Conservation (phyloP, 2,797 vertebrate genomes). For the Neopelma chrysocephalum region DNA sequence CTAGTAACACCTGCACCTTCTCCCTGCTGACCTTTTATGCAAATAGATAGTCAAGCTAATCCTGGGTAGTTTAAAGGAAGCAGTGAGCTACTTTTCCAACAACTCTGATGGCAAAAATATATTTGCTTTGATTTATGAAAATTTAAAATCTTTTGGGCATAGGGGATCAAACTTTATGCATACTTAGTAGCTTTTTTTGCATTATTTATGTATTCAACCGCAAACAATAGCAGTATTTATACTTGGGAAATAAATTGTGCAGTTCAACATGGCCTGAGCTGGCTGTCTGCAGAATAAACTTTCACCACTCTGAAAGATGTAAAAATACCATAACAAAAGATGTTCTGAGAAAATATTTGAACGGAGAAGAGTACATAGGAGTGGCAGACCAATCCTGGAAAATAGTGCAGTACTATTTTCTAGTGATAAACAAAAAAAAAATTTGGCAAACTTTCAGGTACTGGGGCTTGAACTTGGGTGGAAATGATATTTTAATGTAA, state of each 20-base stretch:
- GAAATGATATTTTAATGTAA: slow-evolving; percentile 16
- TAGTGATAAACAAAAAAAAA: background rate
- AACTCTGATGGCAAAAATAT: slow-evolving; percentile 15
- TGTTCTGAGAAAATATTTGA: slow-evolving; percentile 70
- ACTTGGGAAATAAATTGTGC: background rate
- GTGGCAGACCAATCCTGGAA: slow-evolving; percentile 63
- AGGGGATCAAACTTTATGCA: slow-evolving; percentile 45
- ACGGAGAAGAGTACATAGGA: slow-evolving; percentile 64
- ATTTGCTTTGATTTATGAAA: slow-evolving; percentile 58
- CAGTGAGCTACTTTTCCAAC: background rate
- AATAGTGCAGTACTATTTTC: slow-evolving; percentile 46
- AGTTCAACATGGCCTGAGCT: background rate
- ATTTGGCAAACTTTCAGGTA: slow-evolving; percentile 56
- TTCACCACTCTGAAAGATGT: background rate
- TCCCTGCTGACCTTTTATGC: background rate
- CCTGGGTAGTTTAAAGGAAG: background rate
- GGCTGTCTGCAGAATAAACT: slow-evolving; percentile 17
- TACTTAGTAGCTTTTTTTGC: slow-evolving; percentile 16
- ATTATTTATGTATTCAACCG: slow-evolving; percentile 56
- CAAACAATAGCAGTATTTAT: slow-evolving; percentile 40
- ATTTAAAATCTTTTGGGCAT: slow-evolving; percentile 53
- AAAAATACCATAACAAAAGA: slow-evolving; percentile 6
- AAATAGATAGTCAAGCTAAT: background rate
- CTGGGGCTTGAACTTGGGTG: slow-evolving; percentile 58
- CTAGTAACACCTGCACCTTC: background rate